A percentile compares a stretch with the other conserved stretches of the same genome.
These are phyloP conservation scores for Garra rufa DNA, from an alignment of 2,113 vertebrate genomes.

Conservation along the genomic window DNA sequence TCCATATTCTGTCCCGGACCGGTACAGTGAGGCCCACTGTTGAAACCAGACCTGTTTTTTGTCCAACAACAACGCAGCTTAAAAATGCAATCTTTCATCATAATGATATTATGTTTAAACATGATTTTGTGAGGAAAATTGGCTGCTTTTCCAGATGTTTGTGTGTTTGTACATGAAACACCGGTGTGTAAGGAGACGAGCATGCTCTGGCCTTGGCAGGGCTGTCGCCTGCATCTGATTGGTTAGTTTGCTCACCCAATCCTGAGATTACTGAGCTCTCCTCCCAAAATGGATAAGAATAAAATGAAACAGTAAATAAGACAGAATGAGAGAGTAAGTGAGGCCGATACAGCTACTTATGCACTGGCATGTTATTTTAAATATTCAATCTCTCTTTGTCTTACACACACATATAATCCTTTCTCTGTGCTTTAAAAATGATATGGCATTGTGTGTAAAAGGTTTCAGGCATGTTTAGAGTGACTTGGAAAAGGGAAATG, in stretches of 20 bases:
- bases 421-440: background rate
- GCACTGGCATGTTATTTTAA: background rate
- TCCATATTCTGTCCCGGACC: background rate
- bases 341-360: background rate
- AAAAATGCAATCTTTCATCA: background rate
- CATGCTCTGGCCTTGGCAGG: conserved; percentile 43
- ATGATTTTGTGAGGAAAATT: background rate
- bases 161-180: conserved; percentile 30
- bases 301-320: conserved; percentile 10
- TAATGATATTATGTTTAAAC: background rate
- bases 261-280: conserved; percentile 28
- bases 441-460: background rate
- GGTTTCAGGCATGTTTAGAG: background rate
- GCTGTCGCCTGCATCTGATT: conserved; percentile 25
- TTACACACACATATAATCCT: background rate
- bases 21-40: background rate
- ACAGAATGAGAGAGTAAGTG: background rate
- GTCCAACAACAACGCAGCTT: background rate
- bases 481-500: background rate
- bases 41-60: background rate
- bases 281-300: conserved; percentile 41
- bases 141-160: background rate
- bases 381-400: background rate
- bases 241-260: conserved; percentile 50
- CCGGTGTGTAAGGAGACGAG: background rate